These are phyloP conservation scores for Dryobota labecula DNA, from an alignment of 2,888 invertebrate genomes.

Conservation along the genomic window DNA sequence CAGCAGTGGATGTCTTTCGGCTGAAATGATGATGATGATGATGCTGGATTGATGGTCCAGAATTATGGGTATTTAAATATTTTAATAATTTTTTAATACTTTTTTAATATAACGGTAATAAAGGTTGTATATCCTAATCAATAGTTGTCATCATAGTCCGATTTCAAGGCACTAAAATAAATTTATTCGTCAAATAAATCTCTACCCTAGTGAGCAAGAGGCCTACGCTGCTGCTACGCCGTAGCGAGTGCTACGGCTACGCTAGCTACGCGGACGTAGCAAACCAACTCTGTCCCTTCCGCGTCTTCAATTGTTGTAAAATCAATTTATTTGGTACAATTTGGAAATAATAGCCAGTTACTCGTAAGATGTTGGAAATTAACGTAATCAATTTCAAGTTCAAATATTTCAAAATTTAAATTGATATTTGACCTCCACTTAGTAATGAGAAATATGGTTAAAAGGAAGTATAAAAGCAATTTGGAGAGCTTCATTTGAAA, in stretches of 20 bases:
- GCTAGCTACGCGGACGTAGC: neutral
- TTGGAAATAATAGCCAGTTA: neutral
- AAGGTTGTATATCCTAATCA: neutral
- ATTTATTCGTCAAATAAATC: neutral
- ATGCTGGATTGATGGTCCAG: too few relatives aligned
- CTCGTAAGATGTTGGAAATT: conserved; percentile 2
- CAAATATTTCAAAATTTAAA: conserved; percentile 18
- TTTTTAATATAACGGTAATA: too few relatives aligned
- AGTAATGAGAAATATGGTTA: conserved; percentile 2
- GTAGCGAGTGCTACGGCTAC: conserved; percentile 14
- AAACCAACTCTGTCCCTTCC: neutral
- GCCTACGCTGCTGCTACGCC: conserved; percentile 31
- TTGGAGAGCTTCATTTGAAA: conserved; percentile 10
- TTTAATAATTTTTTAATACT: too few relatives aligned
- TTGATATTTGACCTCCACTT: conserved; percentile 25
- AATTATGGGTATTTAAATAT: too few relatives aligned
- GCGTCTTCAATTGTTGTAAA: neutral
- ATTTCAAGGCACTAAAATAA: neutral
- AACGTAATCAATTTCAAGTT: conserved; percentile 2
- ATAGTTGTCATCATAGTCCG: too few relatives aligned
- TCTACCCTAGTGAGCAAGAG: neutral
- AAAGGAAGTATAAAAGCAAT: conserved; percentile 20
- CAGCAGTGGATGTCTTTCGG: too few relatives aligned
- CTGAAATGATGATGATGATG: too few relatives aligned
- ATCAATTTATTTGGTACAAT: neutral